These are phyloP conservation scores for Dryocosmus kuriphilus DNA, from an alignment of 2,888 invertebrate genomes.

Conservation along the genomic window DNA sequence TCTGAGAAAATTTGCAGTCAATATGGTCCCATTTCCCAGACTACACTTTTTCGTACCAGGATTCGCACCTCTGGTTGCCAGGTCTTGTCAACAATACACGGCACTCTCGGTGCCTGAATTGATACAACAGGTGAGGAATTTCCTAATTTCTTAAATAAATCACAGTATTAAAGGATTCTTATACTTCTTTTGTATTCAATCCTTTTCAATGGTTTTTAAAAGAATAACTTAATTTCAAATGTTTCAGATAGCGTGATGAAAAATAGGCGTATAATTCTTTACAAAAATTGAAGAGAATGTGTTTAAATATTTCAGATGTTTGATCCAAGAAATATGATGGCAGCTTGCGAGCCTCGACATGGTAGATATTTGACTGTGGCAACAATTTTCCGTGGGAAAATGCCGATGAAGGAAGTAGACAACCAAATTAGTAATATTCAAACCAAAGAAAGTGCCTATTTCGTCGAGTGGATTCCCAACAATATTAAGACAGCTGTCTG, in stretches of 20 bases:
- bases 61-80: constrained; percentile 87
- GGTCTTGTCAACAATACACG: constrained; percentile 82
- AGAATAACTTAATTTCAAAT: no score
- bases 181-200: no score
- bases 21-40: constrained; percentile 97
- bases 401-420: constrained; percentile 89
- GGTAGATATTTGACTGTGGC: constrained; percentile 84
- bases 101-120: constrained; percentile 87
- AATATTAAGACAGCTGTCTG: no score
- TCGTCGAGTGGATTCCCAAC: constrained; percentile 88
- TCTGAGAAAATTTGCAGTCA: constrained; percentile 93
- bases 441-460: constrained; percentile 83
- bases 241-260: no score
- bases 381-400: constrained; percentile 84
- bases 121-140: constrained; percentile 87
- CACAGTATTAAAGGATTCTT: no score
- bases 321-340: no score
- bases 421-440: constrained; percentile 86
- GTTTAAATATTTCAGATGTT: no score
- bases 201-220: no score
- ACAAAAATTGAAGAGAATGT: no score
- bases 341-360: constrained; percentile 48
- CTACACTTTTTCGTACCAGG: constrained; percentile 94
- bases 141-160: no score
- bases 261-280: no score